Percentiles rank a stretch among this genome's conserved stretches.
phyloP scores from a whole-genome alignment of 2,888 invertebrate genomes.

The Lepas anatifera region DNA sequence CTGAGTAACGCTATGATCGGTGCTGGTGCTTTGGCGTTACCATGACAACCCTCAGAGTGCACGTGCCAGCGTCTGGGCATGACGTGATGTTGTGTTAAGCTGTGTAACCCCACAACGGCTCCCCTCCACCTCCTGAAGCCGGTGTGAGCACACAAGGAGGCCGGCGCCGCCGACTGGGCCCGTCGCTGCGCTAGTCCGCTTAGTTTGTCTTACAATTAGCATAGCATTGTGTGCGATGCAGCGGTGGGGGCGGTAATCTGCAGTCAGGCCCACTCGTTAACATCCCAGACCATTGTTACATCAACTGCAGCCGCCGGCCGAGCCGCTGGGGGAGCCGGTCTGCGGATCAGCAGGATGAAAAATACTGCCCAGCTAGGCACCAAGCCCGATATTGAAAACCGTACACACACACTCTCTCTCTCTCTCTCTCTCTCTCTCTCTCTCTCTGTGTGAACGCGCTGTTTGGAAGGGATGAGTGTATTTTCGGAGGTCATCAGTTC shows the following conservation, averaged over 20 bases:
- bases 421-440: too few relatives aligned
- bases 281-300: neutral
- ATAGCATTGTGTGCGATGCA: neutral
- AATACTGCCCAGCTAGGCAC: too few relatives aligned
- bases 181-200: neutral
- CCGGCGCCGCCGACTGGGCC: too few relatives aligned
- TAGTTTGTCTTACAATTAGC: neutral
- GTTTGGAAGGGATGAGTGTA: too few relatives aligned
- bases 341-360: too few relatives aligned
- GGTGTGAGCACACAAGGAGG: too few relatives aligned
- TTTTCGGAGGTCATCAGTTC: too few relatives aligned
- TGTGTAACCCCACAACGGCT: neutral
- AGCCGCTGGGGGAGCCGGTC: too few relatives aligned
- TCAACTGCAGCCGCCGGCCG: neutral
- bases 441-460: too few relatives aligned
- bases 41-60: neutral
- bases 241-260: neutral
- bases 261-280: neutral
- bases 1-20: neutral
- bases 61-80: too few relatives aligned
- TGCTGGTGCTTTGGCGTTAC: neutral
- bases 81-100: neutral
- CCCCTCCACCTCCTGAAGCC: neutral
- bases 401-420: too few relatives aligned
- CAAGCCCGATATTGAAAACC: too few relatives aligned